Percentiles rank a stretch among this genome's conserved stretches.
Evolutionary conservation across 2,113 vertebrate genomes (phyloP).

Genomic region (Heterotilapia buettikoferi): DNA sequence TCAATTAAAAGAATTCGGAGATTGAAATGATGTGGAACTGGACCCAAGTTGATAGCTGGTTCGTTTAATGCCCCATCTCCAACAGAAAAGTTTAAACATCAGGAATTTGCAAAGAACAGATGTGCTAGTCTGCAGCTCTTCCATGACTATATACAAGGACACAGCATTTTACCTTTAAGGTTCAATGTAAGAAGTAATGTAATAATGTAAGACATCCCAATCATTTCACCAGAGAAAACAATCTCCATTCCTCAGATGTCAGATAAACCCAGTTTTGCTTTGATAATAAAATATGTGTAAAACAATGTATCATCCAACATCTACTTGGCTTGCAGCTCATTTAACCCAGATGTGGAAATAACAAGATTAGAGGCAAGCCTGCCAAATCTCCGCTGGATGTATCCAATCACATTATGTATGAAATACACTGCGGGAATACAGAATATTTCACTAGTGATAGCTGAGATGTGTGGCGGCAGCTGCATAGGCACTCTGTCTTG

Average conservation of each 20-base stretch:
- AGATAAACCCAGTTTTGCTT: not conserved
- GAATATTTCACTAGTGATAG: constrained; percentile 21
- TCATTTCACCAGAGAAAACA: not conserved
- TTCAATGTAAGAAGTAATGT: not conserved
- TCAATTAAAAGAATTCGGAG: not conserved
- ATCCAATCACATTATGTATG: constrained; percentile 51
- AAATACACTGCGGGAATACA: constrained; percentile 28
- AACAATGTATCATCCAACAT: constrained; percentile 23
- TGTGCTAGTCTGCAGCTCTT: not conserved
- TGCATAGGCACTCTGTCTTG: constrained; percentile 33
- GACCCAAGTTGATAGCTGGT: not conserved
- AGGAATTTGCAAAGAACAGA: not conserved
- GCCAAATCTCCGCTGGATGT: constrained; percentile 45
- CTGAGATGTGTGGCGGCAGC: constrained; percentile 28
- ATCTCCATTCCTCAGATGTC: not conserved
- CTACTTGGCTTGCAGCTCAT: constrained; percentile 20
- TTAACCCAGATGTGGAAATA: constrained; percentile 56
- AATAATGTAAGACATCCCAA: not conserved
- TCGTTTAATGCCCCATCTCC: not conserved
- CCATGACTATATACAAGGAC: not conserved
- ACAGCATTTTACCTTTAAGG: not conserved
- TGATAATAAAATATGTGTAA: constrained; percentile 24
- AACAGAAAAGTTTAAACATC: not conserved
- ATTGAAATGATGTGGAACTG: not conserved
- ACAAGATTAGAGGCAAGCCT: constrained; percentile 36